Conservation (phyloP, 2,888 invertebrate genomes). For the Drosophila greeni region DNA sequence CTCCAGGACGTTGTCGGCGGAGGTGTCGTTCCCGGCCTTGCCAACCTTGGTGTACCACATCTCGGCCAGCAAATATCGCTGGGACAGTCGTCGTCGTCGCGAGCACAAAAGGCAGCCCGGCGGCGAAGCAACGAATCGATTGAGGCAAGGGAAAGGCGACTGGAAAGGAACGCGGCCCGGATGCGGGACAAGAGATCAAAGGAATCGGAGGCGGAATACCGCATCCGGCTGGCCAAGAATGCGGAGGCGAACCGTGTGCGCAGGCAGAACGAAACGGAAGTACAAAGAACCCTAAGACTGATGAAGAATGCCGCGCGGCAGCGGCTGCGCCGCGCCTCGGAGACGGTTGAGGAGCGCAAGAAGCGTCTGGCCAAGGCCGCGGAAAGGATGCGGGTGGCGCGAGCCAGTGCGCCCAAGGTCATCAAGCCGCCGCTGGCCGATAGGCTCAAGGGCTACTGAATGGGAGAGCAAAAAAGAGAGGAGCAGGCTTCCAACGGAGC, state of each 20-base stretch:
- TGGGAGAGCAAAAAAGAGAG: not conserved
- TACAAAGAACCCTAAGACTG: constrained; percentile 79
- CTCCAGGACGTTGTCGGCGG: constrained; percentile 16
- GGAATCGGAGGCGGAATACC: constrained; percentile 77
- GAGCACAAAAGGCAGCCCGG: constrained; percentile 75
- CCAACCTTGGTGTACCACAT: constrained; percentile 27
- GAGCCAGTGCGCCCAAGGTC: constrained; percentile 78
- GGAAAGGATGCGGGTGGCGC: constrained; percentile 77
- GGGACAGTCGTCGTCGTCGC: constrained; percentile 65
- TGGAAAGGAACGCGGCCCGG: constrained; percentile 78
- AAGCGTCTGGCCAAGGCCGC: constrained; percentile 78
- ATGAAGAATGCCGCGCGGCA: constrained; percentile 79
- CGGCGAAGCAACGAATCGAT: constrained; percentile 79
- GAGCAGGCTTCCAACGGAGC: not conserved
- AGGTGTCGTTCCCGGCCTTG: constrained; percentile 23
- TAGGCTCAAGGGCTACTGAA: constrained; percentile 77
- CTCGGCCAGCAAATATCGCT: constrained; percentile 22
- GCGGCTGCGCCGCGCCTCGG: constrained; percentile 77
- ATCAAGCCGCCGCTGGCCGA: constrained; percentile 78
- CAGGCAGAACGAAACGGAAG: constrained; percentile 78
- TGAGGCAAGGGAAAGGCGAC: constrained; percentile 77
- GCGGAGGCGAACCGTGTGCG: constrained; percentile 79
- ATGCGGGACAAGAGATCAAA: constrained; percentile 79
- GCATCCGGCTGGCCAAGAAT: constrained; percentile 77
- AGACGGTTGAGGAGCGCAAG: constrained; percentile 77